Evolutionary conservation across 1,140 invertebrate species (phyloP), one percentile per base, ranked within the genome.

Genomic region (Drosophila leontia): DNA sequence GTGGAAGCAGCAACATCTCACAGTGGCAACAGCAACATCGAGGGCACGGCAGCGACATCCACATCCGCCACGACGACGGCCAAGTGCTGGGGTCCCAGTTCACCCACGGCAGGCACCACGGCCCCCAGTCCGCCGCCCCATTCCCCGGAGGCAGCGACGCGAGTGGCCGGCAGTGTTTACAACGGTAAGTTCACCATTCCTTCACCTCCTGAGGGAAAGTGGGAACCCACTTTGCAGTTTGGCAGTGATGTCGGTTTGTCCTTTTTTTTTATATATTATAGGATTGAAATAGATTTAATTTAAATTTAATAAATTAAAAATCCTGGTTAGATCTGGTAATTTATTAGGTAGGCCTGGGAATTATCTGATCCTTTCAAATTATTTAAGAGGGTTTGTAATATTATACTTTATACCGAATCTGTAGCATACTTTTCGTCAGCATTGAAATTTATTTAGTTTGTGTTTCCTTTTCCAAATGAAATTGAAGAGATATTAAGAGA

Each of bases 51-150:
- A 78, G 57, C 64, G 68, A 83, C 91, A 74, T 80, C 91, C 59
- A 68, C 78, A 29, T 69, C 78, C 34, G 53, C 55, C 15, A 87
- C 92, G 60, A 92, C 90, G 58, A 93, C 91, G 58, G 88, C 93
- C 91, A 94, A 94, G 67, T 95, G 95, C 85, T 96, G 95, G 95
- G 95, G 95, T 23, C 95, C 95, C 7, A 95, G 95, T 69, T 96
- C 95, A 80, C 95, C 95, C 11, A 96, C 95, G 68, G 95, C 95
- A 42, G 95, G 95, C 67, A 94, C 95, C 47, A 96, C 95, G 44
- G 95, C 95, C 13, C 95, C 95, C n/a, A 96, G 95, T 93, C 95
- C 95, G 53, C 95, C 95, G 7, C 95, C 95, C 11, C 94, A 95
- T 64, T 94, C 94, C 56, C 94, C 94, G 41, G 92, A 93, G 77